Evolutionary conservation across 2,797 vertebrate genomes (phyloP).

Genomic region (Anabas testudineus): DNA sequence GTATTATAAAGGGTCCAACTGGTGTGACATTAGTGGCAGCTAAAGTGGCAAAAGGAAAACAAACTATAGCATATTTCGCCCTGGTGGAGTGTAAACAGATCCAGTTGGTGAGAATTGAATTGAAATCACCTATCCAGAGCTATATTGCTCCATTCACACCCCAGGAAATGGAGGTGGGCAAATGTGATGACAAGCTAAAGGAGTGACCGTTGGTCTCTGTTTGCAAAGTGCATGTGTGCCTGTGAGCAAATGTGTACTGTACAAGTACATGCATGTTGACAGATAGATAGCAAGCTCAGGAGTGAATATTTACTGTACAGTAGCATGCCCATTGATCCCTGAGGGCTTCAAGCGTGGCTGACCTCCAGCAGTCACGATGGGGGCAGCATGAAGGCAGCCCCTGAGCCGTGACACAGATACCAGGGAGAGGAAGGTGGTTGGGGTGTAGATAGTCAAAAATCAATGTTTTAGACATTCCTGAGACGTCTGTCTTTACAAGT

Average conservation of each 20-base stretch:
- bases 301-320: conserved; percentile 81
- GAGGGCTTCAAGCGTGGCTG: conserved; percentile 83
- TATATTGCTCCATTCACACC: conserved; percentile 92
- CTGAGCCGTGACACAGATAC: conserved; percentile 79
- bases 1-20: conserved; percentile 45
- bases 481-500: conserved; percentile 87
- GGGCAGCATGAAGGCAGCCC: conserved; percentile 80
- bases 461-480: conserved; percentile 88
- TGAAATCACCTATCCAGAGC: conserved; percentile 94
- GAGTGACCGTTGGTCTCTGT: conserved; percentile 57
- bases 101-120: conserved; percentile 98
- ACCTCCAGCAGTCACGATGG: conserved; percentile 80
- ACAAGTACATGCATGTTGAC: conserved; percentile 63
- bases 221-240: conserved; percentile 21
- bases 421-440: conserved; percentile 1
- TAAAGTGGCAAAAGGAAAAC: conserved; percentile 77
- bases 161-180: conserved; percentile 70
- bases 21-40: conserved; percentile 51
- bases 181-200: conserved; percentile 55
- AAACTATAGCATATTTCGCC: conserved; percentile 83
- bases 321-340: conserved; percentile 87
- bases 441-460: conserved; percentile 82
- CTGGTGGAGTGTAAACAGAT: conserved; percentile 88
- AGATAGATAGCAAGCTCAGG: conserved; percentile 83
- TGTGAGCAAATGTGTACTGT: conserved; percentile 36